phyloP scores from a whole-genome alignment of 2,888 invertebrate species.

The Caenorhabditis plicata region DNA sequence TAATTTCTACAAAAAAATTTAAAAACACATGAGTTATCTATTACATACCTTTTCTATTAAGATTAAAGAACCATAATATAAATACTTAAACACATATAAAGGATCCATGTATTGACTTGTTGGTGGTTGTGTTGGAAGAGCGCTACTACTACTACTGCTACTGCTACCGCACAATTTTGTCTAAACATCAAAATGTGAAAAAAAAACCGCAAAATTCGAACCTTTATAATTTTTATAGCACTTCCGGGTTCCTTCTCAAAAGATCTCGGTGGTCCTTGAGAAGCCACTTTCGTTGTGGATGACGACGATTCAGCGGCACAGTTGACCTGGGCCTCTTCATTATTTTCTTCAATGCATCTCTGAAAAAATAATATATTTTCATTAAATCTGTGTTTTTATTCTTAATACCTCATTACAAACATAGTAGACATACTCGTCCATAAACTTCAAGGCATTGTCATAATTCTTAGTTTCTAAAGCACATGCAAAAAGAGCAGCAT shows the following conservation, averaged over 20 bases:
- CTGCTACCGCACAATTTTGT: too few relatives aligned
- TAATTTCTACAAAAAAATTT: slow-evolving; percentile 12
- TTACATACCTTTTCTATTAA: slow-evolving; percentile 20
- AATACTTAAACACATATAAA: slow-evolving; percentile 33
- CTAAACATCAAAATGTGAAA: too few relatives aligned
- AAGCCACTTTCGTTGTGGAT: too few relatives aligned
- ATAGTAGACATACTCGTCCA: slow-evolving; percentile 10
- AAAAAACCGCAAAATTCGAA: neutral
- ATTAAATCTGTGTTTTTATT: neutral
- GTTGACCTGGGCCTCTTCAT: neutral
- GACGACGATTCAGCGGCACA: too few relatives aligned
- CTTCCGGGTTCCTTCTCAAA: too few relatives aligned
- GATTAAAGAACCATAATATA: slow-evolving; percentile 38
- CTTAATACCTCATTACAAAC: slow-evolving; percentile 23
- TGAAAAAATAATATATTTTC: neutral
- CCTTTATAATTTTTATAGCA: neutral
- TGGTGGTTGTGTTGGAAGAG: neutral
- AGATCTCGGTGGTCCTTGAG: too few relatives aligned
- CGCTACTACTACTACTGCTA: too few relatives aligned
- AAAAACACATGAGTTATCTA: neutral
- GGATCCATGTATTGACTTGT: slow-evolving; percentile 8
- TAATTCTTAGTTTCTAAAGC: slow-evolving; percentile 20
- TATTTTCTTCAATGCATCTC: neutral
- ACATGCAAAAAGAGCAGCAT: slow-evolving; percentile 26
- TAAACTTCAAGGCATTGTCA: slow-evolving; percentile 6